Percentiles rank a stretch among this genome's conserved stretches.
Evolutionary conservation across 2,888 invertebrate species (phyloP).

Genomic region (Cheilosia urbana): DNA sequence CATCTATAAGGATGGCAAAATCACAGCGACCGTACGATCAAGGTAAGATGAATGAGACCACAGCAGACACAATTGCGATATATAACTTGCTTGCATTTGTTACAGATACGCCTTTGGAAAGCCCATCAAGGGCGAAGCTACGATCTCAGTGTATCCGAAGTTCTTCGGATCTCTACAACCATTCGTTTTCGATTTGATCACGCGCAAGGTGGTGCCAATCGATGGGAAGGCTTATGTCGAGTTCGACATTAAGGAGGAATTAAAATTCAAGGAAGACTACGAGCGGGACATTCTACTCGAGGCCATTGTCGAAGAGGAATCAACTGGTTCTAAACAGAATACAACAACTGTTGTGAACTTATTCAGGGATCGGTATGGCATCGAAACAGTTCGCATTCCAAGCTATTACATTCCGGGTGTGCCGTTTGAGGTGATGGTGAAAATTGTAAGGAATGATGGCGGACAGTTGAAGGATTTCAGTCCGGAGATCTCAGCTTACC

Average conservation of each 20-base stretch:
- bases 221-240: constrained; percentile 88
- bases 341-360: constrained; percentile 90
- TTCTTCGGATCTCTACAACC: constrained; percentile 85
- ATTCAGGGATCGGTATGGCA: constrained; percentile 90
- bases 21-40: constrained; percentile 88
- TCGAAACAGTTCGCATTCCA: constrained; percentile 92
- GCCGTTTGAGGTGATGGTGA: constrained; percentile 86
- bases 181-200: constrained; percentile 82
- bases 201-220: constrained; percentile 90
- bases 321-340: constrained; percentile 93
- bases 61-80: too few relatives aligned
- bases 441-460: constrained; percentile 89
- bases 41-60: constrained; percentile 75
- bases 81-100: background rate
- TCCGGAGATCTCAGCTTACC: constrained; percentile 85
- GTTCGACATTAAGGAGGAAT: constrained; percentile 91
- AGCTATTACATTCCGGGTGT: constrained; percentile 97
- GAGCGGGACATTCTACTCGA: constrained; percentile 93
- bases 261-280: constrained; percentile 91
- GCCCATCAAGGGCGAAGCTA: constrained; percentile 94
- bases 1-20: constrained; percentile 92
- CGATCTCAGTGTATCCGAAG: constrained; percentile 92
- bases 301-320: constrained; percentile 95
- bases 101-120: constrained; percentile 86
- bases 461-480: constrained; percentile 86